phyloP scores from a whole-genome alignment of 2,888 invertebrate species.

The Macaria notata region DNA sequence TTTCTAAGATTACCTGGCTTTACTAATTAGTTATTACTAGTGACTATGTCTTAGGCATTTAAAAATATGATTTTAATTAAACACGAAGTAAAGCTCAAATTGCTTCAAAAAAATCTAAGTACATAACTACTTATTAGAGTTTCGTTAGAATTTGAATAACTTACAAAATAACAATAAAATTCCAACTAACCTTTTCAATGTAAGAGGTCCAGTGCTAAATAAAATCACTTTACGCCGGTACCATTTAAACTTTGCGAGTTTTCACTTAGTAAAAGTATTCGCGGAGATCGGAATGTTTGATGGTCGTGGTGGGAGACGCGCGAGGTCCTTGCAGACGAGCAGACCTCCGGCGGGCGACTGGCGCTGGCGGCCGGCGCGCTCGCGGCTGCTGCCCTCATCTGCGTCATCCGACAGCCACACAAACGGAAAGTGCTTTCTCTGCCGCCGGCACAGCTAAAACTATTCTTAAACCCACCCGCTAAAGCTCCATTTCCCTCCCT shows the following conservation, averaged over 20 bases:
- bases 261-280: slow-evolving; percentile 30
- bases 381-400: slow-evolving; percentile 58
- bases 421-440: slow-evolving; percentile 81
- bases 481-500: slow-evolving; percentile 48
- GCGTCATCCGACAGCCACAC: slow-evolving; percentile 72
- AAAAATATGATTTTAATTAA: no score
- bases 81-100: no score
- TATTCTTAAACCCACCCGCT: slow-evolving; percentile 47
- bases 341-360: slow-evolving; percentile 64
- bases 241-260: slow-evolving; percentile 32
- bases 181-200: slow-evolving; percentile 21
- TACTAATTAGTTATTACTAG: no score
- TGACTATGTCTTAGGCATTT: no score
- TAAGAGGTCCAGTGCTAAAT: slow-evolving; percentile 23
- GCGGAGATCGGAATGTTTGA: slow-evolving; percentile 48
- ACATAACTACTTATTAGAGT: no score
- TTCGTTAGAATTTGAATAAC: no score
- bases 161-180: neutral
- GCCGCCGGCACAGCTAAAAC: slow-evolving; percentile 48
- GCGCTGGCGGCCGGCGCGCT: slow-evolving; percentile 44
- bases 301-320: slow-evolving; percentile 35
- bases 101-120: no score
- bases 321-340: slow-evolving; percentile 55
- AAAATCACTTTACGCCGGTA: slow-evolving; percentile 23
- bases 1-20: no score